Evolutionary conservation across 2,888 invertebrate species (phyloP).

Genomic region (Cataglyphis cursor): DNA sequence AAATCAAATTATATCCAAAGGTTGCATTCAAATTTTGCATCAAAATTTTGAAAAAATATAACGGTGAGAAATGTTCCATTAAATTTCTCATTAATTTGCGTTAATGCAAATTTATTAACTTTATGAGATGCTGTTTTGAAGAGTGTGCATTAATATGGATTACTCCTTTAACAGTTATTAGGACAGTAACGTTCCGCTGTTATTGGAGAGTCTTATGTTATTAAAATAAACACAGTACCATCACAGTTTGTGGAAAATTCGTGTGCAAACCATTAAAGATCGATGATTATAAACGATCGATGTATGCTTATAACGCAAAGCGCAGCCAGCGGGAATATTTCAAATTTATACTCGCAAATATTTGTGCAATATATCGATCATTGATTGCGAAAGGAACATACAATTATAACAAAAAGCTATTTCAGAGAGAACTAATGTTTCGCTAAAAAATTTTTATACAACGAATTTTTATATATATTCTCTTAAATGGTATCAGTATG

Average conservation of each 20-base stretch:
- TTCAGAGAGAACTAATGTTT: neutral
- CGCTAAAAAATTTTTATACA: neutral
- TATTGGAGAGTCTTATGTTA: neutral
- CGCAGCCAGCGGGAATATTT: slow-evolving; percentile 21
- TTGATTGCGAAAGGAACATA: slow-evolving; percentile 20
- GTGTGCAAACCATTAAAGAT: slow-evolving; percentile 22
- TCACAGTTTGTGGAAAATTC: slow-evolving; percentile 11
- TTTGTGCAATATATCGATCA: slow-evolving; percentile 39
- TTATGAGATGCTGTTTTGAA: neutral
- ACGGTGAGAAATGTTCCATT: neutral
- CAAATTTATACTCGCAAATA: slow-evolving; percentile 50
- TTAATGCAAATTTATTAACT: neutral
- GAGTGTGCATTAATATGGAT: neutral
- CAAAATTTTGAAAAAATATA: slow-evolving; percentile 5
- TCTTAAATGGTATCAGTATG: neutral
- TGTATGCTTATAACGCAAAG: neutral
- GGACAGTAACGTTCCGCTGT: neutral
- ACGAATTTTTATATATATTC: neutral
- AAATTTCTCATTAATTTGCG: slow-evolving; percentile 1
- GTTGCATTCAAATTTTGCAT: neutral
- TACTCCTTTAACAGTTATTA: neutral
- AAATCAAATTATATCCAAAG: neutral
- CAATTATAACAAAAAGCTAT: slow-evolving; percentile 33
- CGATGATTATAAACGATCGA: slow-evolving; percentile 26
- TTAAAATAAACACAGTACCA: slow-evolving; percentile 41